Evolutionary conservation across 2,888 invertebrate species (phyloP), one percentile per base, ranked within the genome.

Genomic region (Watsonalla cultraria): DNA sequence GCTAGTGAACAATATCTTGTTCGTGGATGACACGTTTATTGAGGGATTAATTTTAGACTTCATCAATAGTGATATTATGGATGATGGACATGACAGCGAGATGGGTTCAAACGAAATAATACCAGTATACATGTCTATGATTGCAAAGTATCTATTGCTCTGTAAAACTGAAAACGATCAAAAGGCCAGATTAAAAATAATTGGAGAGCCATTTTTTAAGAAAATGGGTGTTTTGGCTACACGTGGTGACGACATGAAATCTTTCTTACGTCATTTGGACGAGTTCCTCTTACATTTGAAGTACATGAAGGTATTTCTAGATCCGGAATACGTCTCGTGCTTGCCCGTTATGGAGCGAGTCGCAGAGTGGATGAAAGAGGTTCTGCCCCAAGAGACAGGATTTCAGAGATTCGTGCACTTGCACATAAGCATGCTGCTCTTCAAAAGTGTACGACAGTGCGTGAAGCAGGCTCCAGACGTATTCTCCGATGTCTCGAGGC

Each of bases 381-480:
- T 76, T 15, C 57, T 84, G 50, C 75, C 80, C 0, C 64, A 76
- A 37, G 77, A 82, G 42, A 54, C 66, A 53, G 57, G 78, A 55
- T 80, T 84, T 35, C 51, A 61, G 0, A 59, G 51, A 33, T 81
- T 78, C 54, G 70, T 68, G 0, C 51, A 61, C 6, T 56, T 84
- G 48, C 80, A 84, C 60, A 59, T 81, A 13, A 80, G 70, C 0
- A 82, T 82, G 76, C 58, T 82, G 24, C 86, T 76, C 58, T 79
- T 61, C 48, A 82, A 78, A 58, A 62, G 82, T 1, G 63, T 85
- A 7, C 68, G 74, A 45, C 70, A 78, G 46, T 62, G 71, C 33
- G 55, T 72, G 4, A 68, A 71, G 56, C 62, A 74, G 8, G 63
- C 64, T 34, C 71, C 79, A 4, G 68, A 68, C 51, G 50, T 79